Evolutionary conservation across 2,888 invertebrate species (phyloP), one percentile per base, ranked within the genome.

Genomic region (Drosophila ustulata): DNA sequence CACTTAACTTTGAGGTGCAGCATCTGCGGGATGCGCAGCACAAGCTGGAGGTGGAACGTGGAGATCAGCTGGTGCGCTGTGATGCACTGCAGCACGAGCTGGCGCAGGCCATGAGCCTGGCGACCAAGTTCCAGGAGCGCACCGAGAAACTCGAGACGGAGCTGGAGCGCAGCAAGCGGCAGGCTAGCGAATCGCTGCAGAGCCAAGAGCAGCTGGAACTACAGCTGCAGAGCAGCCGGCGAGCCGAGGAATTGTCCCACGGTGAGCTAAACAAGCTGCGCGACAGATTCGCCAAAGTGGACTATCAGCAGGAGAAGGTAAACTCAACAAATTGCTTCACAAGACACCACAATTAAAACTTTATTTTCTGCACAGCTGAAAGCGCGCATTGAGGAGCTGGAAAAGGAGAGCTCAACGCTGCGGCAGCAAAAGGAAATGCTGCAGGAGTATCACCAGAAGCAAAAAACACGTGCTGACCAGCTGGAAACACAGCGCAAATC

Each of bases 51-150:
- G 79, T 78, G 1, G 92, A 93, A 4, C 90, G 92, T 1, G 82
- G 81, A 18, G 91, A 90, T 7, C 72, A 91, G 8, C 91, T 91
- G n/a, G 65, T 93, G 92, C 94, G 94, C 93, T 92, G 93, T 0
- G 93, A 93, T 69, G 94, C 94, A 43, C 94, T 94, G 77, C 96
- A 96, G 92, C 93, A 94, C 5, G 97, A 97, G 92, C 92, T 96
- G 1, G 94, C 95, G 32, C 95, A 96, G 92, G 95, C 96, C 0
- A 91, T 96, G 46, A 95, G 95, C 80, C 89, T 96, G 41, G 95
- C 95, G 0, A 94, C 95, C 34, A 94, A 94, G 73, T 95, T 94
- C 84, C 95, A 96, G 90, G 94, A 95, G 26, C 95, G 95, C 90
- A 93, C 94, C 66, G 94, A 94, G 63, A 92, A 92, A 43, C 78